Evolutionary conservation across 1,140 invertebrate species (phyloP), one percentile per base, ranked within the genome.

Genomic region (Trachelipus rathkii): DNA sequence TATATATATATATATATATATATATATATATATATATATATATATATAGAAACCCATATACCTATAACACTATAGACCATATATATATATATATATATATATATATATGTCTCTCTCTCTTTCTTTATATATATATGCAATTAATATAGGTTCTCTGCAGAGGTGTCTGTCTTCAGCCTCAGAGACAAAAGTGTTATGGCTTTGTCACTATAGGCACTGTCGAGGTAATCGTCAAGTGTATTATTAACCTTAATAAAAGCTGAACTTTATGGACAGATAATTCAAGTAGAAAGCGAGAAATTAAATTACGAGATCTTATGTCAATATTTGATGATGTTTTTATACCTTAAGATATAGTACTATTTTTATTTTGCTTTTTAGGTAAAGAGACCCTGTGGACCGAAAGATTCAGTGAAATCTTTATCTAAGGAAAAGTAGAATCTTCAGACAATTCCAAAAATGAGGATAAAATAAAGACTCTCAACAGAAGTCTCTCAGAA

Each of bases 181-280:
- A 2, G 94, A 94, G 23, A 92, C 94, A n/a, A 21, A 89, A 93
- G 72, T 97, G 95, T 85, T 97, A 96, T 85, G 96, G 95, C 44
- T 96, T 96, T 85, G 93, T 98, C 4, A 96, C 94, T 0, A 96
- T 97, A 94, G 91, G 91, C 0, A 92, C 91, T 23, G 89, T 90
- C 50, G 92, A 93, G 77, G 95, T 96, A 86, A 94, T 95, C 8
- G 89, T 91, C 19, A 92, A 93, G 81, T 96, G 94, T 84, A 96
- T 97, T 82, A 90, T 93, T 82, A 89, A 94, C 85, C 86, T 97
- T 11, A 93, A 97, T 84, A 89, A 91, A 74, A 96, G n/a, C 94
- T 50, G 93, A 97, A 85, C 86, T 97, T 24, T 94, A 97, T 85
- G 95, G 95, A 7, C 90, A 93, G 77, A 93, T 96, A 84, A 97